Base-by-base conservation (phyloP, 2,888 invertebrate species). In the Philereme vetulata region DNA sequence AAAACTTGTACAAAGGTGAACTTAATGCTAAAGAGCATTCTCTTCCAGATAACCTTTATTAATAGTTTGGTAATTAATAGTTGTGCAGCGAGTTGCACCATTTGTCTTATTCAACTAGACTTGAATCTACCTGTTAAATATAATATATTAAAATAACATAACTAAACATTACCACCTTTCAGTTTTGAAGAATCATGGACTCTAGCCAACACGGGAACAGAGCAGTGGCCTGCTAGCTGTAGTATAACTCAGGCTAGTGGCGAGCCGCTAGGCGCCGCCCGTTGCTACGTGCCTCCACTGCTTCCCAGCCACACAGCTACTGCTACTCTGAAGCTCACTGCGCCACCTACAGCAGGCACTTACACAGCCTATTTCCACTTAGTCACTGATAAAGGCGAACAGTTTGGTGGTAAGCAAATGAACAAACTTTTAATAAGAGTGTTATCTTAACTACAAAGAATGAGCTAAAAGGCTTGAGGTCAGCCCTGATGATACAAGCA, bases 281-380 rank as follows among this genome's bases (percentile, higher is more conserved):
- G 94, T 51, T 92, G 95, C 33, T 89, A 94, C 72, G 94, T 97
- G 33, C 95, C 96, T 43, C 92, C 95, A 33, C 84, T 98, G 70
- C 93, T 94, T 62, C 96, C 98, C 4, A 96, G 96, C 61, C 95
- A 96, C 80, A 94, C 94, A 56, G 94, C 94, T 56, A 95, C 96
- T 77, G 92, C 98, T 56, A 94, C 95, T 72, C 93, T 98, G 64
- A 95, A 96, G 74, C 95, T 98, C 93, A 93, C 94, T 52, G 97
- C 97, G 78, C 98, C 98, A 6, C 86, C 93, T 9, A 82, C 90
- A 58, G 93, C 95, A 44, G 97, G 97, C 8, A 94, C 94, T 11
- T 96, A 96, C 85, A 95, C 96, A 85, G 97, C 97, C 71, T 96
- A 97, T 92, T 99, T 98, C 96, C 95, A 98, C 78, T 94, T 98